These are phyloP conservation scores for Nemurella pictetii DNA, from an alignment of 2,888 invertebrate genomes.

Conservation along the genomic window DNA sequence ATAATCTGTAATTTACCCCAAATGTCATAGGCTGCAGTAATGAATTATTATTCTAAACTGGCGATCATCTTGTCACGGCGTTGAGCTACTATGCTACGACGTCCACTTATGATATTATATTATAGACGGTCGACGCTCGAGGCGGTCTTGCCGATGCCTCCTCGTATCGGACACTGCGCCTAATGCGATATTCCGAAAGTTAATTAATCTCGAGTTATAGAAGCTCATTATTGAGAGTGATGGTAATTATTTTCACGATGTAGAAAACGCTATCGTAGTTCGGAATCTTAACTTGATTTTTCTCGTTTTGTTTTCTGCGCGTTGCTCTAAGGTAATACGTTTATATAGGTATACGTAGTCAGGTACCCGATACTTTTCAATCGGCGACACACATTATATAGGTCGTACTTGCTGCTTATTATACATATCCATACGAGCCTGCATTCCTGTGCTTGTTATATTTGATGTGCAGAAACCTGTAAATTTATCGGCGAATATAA, in stretches of 20 bases:
- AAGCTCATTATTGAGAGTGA: conserved; percentile 36
- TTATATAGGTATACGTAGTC: too few species aligned
- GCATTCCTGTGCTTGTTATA: background rate
- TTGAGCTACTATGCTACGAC: conserved; percentile 19
- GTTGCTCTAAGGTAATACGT: too few species aligned
- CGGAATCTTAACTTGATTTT: conserved; percentile 13
- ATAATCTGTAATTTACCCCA: conserved; percentile 37
- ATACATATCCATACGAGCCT: too few species aligned
- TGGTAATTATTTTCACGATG: conserved; percentile 33
- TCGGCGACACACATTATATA: background rate
- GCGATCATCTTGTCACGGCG: conserved; percentile 36
- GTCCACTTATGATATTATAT: conserved; percentile 5
- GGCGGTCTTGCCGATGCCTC: background rate
- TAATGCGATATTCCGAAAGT: conserved; percentile 35
- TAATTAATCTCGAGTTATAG: conserved; percentile 40
- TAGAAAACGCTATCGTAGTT: conserved; percentile 22
- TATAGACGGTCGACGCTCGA: background rate
- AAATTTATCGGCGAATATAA: background rate
- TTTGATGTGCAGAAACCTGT: background rate
- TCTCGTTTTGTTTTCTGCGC: conserved; percentile 4
- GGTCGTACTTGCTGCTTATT: background rate
- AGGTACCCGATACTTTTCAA: background rate
- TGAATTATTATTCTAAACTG: conserved; percentile 39
- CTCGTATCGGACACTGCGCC: background rate
- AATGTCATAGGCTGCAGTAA: conserved; percentile 31